Percentiles rank a stretch among this genome's conserved stretches.
Conservation (phyloP, 2,113 vertebrate species). For the Takifugu flavidus region DNA sequence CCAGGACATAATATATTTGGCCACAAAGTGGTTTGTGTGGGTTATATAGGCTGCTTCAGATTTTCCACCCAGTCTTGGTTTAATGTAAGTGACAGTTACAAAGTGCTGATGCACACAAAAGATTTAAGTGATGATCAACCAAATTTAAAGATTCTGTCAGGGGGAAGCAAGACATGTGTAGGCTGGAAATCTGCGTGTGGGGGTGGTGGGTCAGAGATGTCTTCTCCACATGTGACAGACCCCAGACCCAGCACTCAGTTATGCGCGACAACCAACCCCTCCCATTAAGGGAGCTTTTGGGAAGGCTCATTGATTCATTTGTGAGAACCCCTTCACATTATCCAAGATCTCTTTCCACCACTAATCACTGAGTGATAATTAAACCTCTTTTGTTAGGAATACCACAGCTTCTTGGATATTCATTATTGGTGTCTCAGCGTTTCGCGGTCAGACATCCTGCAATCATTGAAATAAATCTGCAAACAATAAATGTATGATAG, state of each 20-base stretch:
- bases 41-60: background rate
- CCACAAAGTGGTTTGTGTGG: background rate
- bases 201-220: constrained; percentile 21
- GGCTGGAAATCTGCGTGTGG: constrained; percentile 3
- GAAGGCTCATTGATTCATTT: constrained; percentile 29
- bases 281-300: constrained; percentile 37
- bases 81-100: constrained; percentile 2
- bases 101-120: constrained; percentile 2
- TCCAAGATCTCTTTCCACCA: constrained; percentile 4
- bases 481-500: constrained; percentile 54
- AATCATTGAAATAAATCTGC: constrained; percentile 28
- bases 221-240: constrained; percentile 48
- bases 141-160: constrained; percentile 15
- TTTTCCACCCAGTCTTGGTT: constrained; percentile 24
- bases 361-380: constrained; percentile 27
- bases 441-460: constrained; percentile 4
- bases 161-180: constrained; percentile 12
- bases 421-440: constrained; percentile 20
- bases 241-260: constrained; percentile 46
- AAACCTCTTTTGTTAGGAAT: background rate
- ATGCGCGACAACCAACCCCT: constrained; percentile 32
- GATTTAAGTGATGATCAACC: constrained; percentile 24
- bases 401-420: constrained; percentile 7
- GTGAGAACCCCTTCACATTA: constrained; percentile 22
- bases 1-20: too few relatives aligned